phyloP scores from a whole-genome alignment of 2,113 vertebrate species.

The Fulmarus glacialis region DNA sequence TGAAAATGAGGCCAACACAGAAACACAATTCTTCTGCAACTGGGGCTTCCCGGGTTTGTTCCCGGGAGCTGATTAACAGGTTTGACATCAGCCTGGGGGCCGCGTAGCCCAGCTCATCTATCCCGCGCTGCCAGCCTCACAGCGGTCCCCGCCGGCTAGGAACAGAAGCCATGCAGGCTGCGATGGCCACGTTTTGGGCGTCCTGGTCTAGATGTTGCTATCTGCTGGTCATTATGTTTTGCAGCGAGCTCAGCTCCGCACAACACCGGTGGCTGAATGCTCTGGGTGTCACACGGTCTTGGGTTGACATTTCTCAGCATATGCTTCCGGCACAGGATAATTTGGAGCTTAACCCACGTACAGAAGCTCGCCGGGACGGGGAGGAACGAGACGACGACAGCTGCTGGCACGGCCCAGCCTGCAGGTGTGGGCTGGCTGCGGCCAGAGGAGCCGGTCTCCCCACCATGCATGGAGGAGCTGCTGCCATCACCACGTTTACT shows the following conservation, averaged over 20 bases:
- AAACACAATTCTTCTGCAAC: background rate
- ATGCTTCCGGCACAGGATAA: background rate
- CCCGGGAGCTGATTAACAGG: background rate
- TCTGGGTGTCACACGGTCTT: background rate
- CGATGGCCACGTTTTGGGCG: background rate
- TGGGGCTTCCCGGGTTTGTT: background rate
- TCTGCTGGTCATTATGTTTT: rapidly evolving
- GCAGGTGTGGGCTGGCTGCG: background rate
- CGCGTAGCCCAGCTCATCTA: background rate
- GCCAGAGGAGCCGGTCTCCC: background rate
- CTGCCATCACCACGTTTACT: background rate
- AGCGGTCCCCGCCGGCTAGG: rapidly evolving
- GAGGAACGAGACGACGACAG: background rate
- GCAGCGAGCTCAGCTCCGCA: rapidly evolving
- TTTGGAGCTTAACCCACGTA: background rate
- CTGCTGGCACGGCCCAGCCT: background rate
- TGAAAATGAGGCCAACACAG: background rate
- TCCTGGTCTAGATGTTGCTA: background rate
- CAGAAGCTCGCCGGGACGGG: background rate
- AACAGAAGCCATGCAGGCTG: background rate
- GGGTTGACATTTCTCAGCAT: background rate
- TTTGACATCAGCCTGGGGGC: background rate
- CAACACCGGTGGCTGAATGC: rapidly evolving
- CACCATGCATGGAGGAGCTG: rapidly evolving
- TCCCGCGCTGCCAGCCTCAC: background rate